A percentile compares a stretch with the other conserved stretches of the same genome.
phyloP scores from a whole-genome alignment of 2,888 invertebrate species.

The Odontothrips loti region DNA sequence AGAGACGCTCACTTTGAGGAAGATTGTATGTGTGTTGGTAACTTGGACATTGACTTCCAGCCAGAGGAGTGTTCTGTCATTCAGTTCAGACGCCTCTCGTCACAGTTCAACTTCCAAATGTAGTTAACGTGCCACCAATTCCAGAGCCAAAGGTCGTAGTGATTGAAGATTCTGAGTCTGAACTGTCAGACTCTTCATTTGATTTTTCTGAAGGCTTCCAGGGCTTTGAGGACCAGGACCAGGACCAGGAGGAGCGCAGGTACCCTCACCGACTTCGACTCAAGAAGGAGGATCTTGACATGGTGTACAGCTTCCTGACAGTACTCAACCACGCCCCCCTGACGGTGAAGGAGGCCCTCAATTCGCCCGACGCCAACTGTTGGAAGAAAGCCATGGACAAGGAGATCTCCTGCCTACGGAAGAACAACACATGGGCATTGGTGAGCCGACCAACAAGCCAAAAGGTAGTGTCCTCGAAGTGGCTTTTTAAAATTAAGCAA shows the following conservation, averaged over 20 bases:
- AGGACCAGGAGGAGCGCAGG: neutral
- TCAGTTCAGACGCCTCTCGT: neutral
- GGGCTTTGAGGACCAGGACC: neutral
- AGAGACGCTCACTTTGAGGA: constrained; percentile 36
- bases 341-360: neutral
- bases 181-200: no score
- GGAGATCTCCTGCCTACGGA: neutral
- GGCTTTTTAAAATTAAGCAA: constrained; percentile 7
- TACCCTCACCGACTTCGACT: neutral
- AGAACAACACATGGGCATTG: constrained; percentile 20
- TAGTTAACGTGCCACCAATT: neutral
- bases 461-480: constrained; percentile 12
- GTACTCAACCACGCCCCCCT: neutral
- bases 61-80: no score
- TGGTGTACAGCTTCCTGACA: neutral
- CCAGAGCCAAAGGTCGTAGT: no score
- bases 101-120: neutral
- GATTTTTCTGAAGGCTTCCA: no score
- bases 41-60: neutral
- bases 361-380: neutral
- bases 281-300: neutral
- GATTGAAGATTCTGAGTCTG: no score
- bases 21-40: neutral
- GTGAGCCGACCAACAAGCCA: neutral
- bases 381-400: neutral